Base-by-base conservation (phyloP, 2,888 invertebrate species). In the Tiliacea citrago region DNA sequence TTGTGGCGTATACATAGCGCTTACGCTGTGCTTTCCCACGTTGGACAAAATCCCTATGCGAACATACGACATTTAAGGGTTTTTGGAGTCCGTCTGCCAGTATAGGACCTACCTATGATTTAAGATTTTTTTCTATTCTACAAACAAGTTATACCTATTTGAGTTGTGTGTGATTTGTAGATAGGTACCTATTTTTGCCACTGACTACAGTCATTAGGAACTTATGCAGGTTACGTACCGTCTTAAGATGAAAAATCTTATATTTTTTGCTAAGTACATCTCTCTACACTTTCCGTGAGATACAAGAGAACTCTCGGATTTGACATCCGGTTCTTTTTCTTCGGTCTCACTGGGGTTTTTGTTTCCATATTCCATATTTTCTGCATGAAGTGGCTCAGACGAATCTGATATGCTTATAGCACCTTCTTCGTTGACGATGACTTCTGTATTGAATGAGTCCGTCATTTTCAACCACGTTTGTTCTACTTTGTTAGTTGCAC, bases 351-450 rank as follows among this genome's bases (percentile, higher is more conserved):
- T 63, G 10, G n/a, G 6, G 16, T 16, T 29, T 75, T 65, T 79
- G 21, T 62, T 51, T n/a, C 0, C 21, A 58, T 29, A 87, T 45
- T 86, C 88, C 13, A 72, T 45, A 29, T 89, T 90, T 69, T 90
- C 90, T 29, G 72, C 57, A 16, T 85, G 83, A 12, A 82, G 47
- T 7, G 81, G 63, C 51, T 91, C 90, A 24, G 89, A 84, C 2
- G 86, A 89, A 3, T 93, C 91, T 9, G 88, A 47, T 29, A 92
- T 65, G 73, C 39, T 89, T 63, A 95, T 94, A 76, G 85, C 88
- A 35, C 96, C 96, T 84, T 96, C 96, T 71, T 93, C 90, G 70
- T 94, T 92, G 0, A 96, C 93, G 18, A 88, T 60, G 51, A 96
- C 85, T 62, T 80, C 39, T 42, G 89, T 91, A 79, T 94, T 94